phyloP scores from a whole-genome alignment of 2,888 invertebrate genomes.

The Cepaea hortensis region DNA sequence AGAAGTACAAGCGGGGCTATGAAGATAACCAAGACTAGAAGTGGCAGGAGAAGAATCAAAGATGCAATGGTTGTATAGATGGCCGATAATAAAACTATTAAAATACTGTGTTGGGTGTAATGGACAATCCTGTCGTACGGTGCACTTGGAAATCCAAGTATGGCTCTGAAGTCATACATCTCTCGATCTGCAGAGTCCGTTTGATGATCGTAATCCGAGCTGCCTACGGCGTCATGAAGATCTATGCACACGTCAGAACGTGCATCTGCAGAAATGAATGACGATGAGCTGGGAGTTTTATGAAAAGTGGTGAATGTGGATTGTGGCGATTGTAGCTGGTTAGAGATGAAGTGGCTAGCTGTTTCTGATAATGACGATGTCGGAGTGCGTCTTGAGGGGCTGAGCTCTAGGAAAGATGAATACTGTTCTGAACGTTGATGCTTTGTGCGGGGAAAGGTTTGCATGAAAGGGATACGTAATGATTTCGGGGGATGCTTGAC shows the following conservation, averaged over 20 bases:
- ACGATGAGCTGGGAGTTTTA: conserved; percentile 49
- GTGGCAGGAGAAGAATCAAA: too few relatives aligned
- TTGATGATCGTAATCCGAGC: too few relatives aligned
- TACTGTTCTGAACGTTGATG: background rate
- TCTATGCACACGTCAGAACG: conserved; percentile 47
- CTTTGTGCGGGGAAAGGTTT: conserved; percentile 39
- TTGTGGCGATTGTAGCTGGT: background rate
- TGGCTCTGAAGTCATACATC: too few relatives aligned
- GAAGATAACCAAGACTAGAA: too few relatives aligned
- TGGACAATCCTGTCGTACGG: too few relatives aligned
- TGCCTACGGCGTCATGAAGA: too few relatives aligned
- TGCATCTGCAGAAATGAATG: conserved; percentile 46
- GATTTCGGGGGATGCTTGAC: background rate
- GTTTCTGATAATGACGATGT: conserved; percentile 33
- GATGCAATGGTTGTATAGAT: too few relatives aligned
- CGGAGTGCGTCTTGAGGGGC: background rate
- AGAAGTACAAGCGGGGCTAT: too few relatives aligned
- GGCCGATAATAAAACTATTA: too few relatives aligned
- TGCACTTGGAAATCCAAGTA: too few relatives aligned
- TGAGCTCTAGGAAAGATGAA: background rate
- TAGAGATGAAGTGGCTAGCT: conserved; percentile 6
- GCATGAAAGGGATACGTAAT: conserved; percentile 14
- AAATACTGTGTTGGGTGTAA: too few relatives aligned
- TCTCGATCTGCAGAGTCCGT: too few relatives aligned
- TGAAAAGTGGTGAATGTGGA: conserved; percentile 24